Evolutionary conservation across 2,797 vertebrate genomes (phyloP).

Genomic region (Aselliscus stoliczkanus): DNA sequence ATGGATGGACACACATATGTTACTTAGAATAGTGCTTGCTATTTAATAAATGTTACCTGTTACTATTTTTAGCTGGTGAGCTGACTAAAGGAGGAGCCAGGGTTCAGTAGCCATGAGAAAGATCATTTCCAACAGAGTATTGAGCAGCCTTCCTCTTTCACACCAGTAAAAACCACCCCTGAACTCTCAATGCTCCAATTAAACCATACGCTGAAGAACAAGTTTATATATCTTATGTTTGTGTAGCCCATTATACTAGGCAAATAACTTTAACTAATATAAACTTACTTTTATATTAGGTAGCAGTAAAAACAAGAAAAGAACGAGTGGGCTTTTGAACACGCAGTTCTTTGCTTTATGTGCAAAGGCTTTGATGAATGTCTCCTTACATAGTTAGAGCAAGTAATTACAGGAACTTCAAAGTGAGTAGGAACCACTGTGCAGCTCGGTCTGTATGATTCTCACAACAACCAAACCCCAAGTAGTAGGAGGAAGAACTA

Average conservation of each 20-base stretch:
- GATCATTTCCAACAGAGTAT: neutral
- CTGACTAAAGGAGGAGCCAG: neutral
- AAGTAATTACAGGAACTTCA: constrained; percentile 50
- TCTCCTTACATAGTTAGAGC: constrained; percentile 34
- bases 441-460: neutral
- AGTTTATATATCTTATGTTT: constrained; percentile 8
- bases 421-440: neutral
- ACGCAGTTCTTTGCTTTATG: constrained; percentile 38
- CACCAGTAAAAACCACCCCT: constrained; percentile 31
- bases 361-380: constrained; percentile 49
- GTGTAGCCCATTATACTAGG: constrained; percentile 36
- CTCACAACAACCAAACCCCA: neutral
- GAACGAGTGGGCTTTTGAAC: constrained; percentile 46
- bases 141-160: neutral
- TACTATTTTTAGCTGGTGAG: neutral
- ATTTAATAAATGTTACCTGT: neutral
- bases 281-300: constrained; percentile 31
- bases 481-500: neutral
- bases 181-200: constrained; percentile 50
- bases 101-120: neutral
- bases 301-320: constrained; percentile 61
- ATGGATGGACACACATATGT: fast-evolving
- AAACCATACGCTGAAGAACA: neutral
- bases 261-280: constrained; percentile 30
- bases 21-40: neutral